Conservation (phyloP, 2,113 vertebrate species). For the Zapus hudsonius region DNA sequence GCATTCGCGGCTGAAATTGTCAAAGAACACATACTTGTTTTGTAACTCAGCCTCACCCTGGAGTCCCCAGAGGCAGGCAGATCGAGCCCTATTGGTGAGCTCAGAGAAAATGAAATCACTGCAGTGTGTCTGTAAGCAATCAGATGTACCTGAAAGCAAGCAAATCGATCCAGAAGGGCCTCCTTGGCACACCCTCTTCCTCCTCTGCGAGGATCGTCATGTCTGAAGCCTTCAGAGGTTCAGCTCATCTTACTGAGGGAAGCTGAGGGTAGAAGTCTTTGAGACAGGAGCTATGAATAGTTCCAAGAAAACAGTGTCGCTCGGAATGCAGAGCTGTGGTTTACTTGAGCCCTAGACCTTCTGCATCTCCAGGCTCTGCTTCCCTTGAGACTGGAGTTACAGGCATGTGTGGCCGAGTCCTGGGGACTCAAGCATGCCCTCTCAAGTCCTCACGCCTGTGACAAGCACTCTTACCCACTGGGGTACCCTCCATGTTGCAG, state of each 20-base stretch:
- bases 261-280: background rate
- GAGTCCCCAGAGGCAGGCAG: background rate
- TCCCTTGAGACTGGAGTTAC: too few relatives aligned
- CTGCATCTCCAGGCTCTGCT: too few relatives aligned
- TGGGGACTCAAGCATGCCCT: too few relatives aligned
- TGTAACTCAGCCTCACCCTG: too few relatives aligned
- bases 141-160: background rate
- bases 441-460: too few relatives aligned
- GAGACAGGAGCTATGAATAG: background rate
- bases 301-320: too few relatives aligned
- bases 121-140: background rate
- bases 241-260: background rate
- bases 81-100: background rate
- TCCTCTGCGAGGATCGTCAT: background rate
- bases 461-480: background rate
- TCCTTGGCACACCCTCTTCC: background rate
- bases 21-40: too few relatives aligned
- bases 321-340: too few relatives aligned
- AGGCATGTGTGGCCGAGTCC: too few relatives aligned
- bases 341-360: too few relatives aligned
- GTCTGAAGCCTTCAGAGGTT: background rate
- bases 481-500: background rate
- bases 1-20: too few relatives aligned
- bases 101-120: background rate
- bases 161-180: background rate